Evolutionary conservation across 2,888 invertebrate genomes (phyloP).

Genomic region (Drosophila affinis): DNA sequence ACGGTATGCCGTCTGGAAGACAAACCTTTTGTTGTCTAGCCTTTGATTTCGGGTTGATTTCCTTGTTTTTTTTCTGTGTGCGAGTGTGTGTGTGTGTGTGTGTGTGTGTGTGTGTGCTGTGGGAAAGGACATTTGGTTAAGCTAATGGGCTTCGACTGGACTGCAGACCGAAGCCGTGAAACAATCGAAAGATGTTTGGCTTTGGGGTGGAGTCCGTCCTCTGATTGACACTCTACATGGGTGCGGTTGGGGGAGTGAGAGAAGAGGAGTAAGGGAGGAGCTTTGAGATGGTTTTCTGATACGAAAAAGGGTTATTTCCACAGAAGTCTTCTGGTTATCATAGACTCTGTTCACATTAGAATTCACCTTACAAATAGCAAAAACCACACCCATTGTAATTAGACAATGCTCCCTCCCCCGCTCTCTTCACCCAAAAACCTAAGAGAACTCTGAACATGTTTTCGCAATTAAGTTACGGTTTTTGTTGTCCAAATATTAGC

Average conservation of each 20-base stretch:
- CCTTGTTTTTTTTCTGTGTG: slow-evolving; percentile 13
- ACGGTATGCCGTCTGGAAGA: slow-evolving; percentile 61
- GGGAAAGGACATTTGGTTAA: slow-evolving; percentile 55
- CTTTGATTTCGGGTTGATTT: slow-evolving; percentile 51
- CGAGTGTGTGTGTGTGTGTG: too few species aligned
- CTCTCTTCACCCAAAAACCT: background rate
- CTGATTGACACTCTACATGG: slow-evolving; percentile 13
- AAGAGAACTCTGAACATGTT: slow-evolving; percentile 30
- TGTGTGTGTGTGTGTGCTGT: slow-evolving; percentile 1
- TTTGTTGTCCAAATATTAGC: slow-evolving; percentile 71
- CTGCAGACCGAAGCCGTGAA: slow-evolving; percentile 25
- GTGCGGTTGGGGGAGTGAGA: background rate
- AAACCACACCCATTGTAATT: background rate
- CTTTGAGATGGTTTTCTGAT: background rate
- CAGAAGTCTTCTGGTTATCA: background rate
- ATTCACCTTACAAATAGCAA: background rate
- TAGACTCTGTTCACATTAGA: background rate
- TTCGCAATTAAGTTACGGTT: slow-evolving; percentile 73
- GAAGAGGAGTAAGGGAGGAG: background rate
- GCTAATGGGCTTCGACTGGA: slow-evolving; percentile 62
- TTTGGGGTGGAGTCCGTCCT: background rate
- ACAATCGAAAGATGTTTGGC: slow-evolving; percentile 33
- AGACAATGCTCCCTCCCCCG: background rate
- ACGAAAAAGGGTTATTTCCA: background rate
- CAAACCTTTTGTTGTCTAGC: slow-evolving; percentile 72